phyloP scores from a whole-genome alignment of 2,888 invertebrate species.

The Tanytarsus gracilentus region DNA sequence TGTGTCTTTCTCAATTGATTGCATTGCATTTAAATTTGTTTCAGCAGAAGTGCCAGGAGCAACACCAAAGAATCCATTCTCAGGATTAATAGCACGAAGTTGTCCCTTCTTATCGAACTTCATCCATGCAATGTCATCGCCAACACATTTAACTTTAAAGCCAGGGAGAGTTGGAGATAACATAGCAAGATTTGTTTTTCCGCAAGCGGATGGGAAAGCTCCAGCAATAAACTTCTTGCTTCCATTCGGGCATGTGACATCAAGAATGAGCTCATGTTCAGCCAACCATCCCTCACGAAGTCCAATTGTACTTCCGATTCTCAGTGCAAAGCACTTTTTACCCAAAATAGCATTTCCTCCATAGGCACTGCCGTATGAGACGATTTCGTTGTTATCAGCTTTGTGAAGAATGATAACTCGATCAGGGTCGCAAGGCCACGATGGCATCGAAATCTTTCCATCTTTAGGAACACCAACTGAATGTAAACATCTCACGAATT shows the following conservation, averaged over 20 bases:
- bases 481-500: constrained; percentile 87
- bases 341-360: constrained; percentile 95
- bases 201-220: constrained; percentile 98
- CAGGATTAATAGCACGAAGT: constrained; percentile 93
- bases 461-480: constrained; percentile 73
- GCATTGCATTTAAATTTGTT: constrained; percentile 97
- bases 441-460: constrained; percentile 52
- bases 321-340: constrained; percentile 95
- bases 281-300: constrained; percentile 96
- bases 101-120: constrained; percentile 78
- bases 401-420: constrained; percentile 85
- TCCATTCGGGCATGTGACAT: constrained; percentile 85
- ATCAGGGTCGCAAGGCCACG: constrained; percentile 97
- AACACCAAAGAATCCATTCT: constrained; percentile 98
- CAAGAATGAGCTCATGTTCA: constrained; percentile 97
- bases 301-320: constrained; percentile 92
- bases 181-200: constrained; percentile 99
- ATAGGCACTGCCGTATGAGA: constrained; percentile 79
- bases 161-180: constrained; percentile 88
- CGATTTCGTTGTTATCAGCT: constrained; percentile 43
- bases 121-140: constrained; percentile 99
- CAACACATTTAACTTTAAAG: constrained; percentile 80
- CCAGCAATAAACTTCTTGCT: constrained; percentile 90
- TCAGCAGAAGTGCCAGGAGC: constrained; percentile 86
- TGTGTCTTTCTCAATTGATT: constrained; percentile 81